Evolutionary conservation across 2,797 vertebrate species (phyloP), one percentile per base, ranked within the genome.

Genomic region (Molossus molossus): DNA sequence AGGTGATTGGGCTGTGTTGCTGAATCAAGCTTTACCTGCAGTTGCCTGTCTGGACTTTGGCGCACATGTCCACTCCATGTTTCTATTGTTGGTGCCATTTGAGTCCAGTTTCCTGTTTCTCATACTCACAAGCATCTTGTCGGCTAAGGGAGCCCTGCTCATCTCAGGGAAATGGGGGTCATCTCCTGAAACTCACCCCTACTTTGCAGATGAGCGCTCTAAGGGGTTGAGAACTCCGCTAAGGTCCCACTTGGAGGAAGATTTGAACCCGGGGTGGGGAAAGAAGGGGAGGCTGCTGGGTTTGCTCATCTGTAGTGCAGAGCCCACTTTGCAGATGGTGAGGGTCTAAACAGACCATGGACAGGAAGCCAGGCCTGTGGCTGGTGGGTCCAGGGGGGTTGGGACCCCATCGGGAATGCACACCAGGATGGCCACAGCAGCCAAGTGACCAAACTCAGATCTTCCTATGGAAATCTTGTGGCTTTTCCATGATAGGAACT

Each of bases 371-470:
- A 10, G 45, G 20, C n/a, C 57, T 37, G 20, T 0, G 33, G 77
- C 5, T 48, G 10, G 3, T 0, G 20, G 60, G 40, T 0, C 0
- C 0, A 45, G 0, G 0, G 0, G 21, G 75, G 12, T 21, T 53
- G 58, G n/a, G 60, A 62, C 21, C 33, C 50, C 15, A 1, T 23
- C 10, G 2, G 40, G 40, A 50, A 20, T 13, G 17, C 18, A 23
- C 8, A n/a, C 17, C 17, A 48, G 12, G 27, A 11, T 6, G 9
- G 55, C 55, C 0, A 1, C 0, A 0, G 75, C 20, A 12, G 11
- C 9, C 15, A 20, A 10, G 65, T 13, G 17, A 14, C 73, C 80
- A 60, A 76, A 58, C 29, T 25, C 2, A 9, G 33, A 33, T 76
- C 29, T 60, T 79, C 53, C 50, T 67, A 6, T 12, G 60, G 60